These are phyloP conservation scores for Elephas maximus DNA, from an alignment of 2,113 vertebrate species.

Conservation along the genomic window DNA sequence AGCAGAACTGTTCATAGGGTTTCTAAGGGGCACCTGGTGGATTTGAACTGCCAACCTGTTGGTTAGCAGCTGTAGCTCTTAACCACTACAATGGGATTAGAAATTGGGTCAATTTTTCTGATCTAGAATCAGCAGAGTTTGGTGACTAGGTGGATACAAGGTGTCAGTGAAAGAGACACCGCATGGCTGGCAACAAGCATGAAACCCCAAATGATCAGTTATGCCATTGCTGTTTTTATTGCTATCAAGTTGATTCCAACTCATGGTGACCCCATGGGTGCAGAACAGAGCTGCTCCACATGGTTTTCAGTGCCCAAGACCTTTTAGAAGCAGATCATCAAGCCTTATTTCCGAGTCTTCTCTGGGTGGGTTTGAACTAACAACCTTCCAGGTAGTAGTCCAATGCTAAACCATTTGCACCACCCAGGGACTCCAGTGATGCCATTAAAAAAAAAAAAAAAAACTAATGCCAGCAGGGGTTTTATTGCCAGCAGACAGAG, in stretches of 20 bases:
- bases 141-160: background rate
- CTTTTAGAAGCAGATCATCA: background rate
- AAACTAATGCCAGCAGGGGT: background rate
- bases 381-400: background rate
- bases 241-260: no score
- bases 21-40: no score
- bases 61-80: no score
- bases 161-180: background rate
- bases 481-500: background rate
- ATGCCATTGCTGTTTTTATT: no score
- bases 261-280: no score
- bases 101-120: background rate
- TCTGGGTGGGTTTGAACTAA: background rate
- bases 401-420: background rate
- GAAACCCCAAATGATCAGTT: no score
- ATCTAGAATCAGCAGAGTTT: background rate
- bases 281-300: no score
- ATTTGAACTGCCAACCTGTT: no score
- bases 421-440: background rate
- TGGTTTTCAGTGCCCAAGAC: no score
- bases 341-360: background rate
- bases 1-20: no score
- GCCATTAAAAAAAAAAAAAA: no score
- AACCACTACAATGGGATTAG: background rate
- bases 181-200: background rate